Base-by-base conservation (phyloP, 2,113 vertebrate species). In the Desmodus rotundus region DNA sequence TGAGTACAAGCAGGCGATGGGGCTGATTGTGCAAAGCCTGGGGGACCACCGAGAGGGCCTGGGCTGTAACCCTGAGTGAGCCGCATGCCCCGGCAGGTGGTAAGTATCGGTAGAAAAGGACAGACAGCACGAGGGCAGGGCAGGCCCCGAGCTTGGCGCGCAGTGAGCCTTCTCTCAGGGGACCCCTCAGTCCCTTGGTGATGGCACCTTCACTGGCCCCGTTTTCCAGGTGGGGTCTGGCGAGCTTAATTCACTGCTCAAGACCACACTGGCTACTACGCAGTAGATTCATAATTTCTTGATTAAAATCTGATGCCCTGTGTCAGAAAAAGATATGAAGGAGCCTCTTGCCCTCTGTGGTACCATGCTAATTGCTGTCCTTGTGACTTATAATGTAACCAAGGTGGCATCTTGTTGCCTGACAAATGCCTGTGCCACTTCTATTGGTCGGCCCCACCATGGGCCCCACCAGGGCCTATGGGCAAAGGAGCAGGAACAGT, bases 221-320 rank as follows among this genome's bases (percentile, higher is more conserved):
- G 0, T 33, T 61, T 88, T 61, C 61, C 26, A 67, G 38, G 9
- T 24, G 26, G 47, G 15, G 56, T 47, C 33, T 38, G 19, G 16
- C 0, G 3, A 70, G 20, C 58, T 61, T 26, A 8, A 26, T 26
- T 89, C 13, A 5, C 13, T 1, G 38, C 7, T 10, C 5, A 12
- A 36, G 41, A 5, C 67, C 73, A 19, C 3, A 17, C 5, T 5
- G 3, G 0, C 1, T 17, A 1, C 22, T 38, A 8, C 0, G 5
- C 3, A 10, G 17, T 6, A 7, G 72, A 31, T 5, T 70, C 7
- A 5, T 0, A 74, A n/a, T 3, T 7, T 31, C 17, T 7, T 3
- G 63, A 31, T 31, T 74, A 4, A 3, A 76, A 76, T 58, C 43
- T 1, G 17, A 58, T 3, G 14, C 11, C 31, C 0, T 58, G 36